phyloP scores from a whole-genome alignment of 2,888 invertebrate genomes.

The Chrysolina oricalcia region DNA sequence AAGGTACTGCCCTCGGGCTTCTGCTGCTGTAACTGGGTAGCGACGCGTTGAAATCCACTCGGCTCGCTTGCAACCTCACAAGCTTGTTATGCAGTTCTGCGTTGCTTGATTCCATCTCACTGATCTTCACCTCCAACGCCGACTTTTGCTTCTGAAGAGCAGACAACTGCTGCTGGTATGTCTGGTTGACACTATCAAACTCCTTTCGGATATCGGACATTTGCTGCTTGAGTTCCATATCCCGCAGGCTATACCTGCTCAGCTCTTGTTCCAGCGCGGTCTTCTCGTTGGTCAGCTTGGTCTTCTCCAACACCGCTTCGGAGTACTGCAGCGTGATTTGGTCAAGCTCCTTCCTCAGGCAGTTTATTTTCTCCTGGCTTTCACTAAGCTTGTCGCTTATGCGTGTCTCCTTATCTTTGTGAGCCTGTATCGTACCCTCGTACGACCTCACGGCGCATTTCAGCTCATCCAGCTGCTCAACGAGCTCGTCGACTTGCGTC shows the following conservation, averaged over 20 bases:
- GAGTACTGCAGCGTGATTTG: slow-evolving; percentile 83
- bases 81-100: slow-evolving; percentile 68
- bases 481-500: slow-evolving; percentile 71
- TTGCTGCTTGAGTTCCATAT: slow-evolving; percentile 70
- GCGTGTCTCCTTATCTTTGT: slow-evolving; percentile 62
- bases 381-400: slow-evolving; percentile 64
- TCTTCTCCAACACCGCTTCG: slow-evolving; percentile 82
- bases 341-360: slow-evolving; percentile 79
- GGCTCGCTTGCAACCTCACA: slow-evolving; percentile 60
- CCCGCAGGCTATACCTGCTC: slow-evolving; percentile 73
- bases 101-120: slow-evolving; percentile 69
- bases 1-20: neutral
- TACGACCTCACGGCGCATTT: slow-evolving; percentile 70
- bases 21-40: slow-evolving; percentile 37
- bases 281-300: slow-evolving; percentile 82
- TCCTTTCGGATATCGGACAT: slow-evolving; percentile 64
- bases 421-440: slow-evolving; percentile 68
- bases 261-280: slow-evolving; percentile 79
- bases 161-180: slow-evolving; percentile 62
- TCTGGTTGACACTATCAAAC: slow-evolving; percentile 61
- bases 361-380: slow-evolving; percentile 74
- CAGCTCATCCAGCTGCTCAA: slow-evolving; percentile 71
- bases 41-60: slow-evolving; percentile 51
- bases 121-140: slow-evolving; percentile 70
- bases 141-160: slow-evolving; percentile 71